Base-by-base conservation (phyloP, 2,797 vertebrate genomes). In the Halcyon smyrnensis region DNA sequence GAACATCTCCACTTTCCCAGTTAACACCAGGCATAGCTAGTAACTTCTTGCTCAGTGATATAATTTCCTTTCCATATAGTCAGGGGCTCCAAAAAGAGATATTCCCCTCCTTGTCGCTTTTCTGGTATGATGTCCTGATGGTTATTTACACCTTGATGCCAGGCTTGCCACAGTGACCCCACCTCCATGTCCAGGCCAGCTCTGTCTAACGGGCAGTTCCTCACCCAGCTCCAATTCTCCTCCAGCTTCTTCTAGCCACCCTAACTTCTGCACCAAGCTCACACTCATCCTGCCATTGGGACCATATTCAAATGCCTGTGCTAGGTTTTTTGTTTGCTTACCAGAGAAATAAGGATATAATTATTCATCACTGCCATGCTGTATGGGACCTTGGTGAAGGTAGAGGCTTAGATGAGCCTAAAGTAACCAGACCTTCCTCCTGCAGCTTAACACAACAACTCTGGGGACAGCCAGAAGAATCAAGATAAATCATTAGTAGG, bases 201-300 rank as follows among this genome's bases (percentile, higher is more conserved):
- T 65, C 34, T 73, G 10, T 6, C 21, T 65, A 41, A 75, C 4
- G 12, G 18, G 8, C 37, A 80, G 14, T 8, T 21, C 34, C 21
- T 83, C 63, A 73, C 27, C 25, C 24, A 92, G 13, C 11, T 17
- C 23, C 21, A 39, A 27, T 12, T 83, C 63, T 67, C 39, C 37
- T 41, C 11, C 41, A 13, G n/a, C 28, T 21, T 80, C 63, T 69
- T 80, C 37, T 63, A 87, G 24, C 5, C 25, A 6, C 15, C n/a
- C 19, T 57, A 15, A 73, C 13, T 62, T 41, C 59, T 65, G 32
- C 23, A 27, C 12, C 37, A 73, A n/a, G 3, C 34, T 93, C 59
- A 36, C 21, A 32, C 11, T 8, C 1, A 0, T 62, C 43, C 76
- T 62, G 12, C 36, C 10, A 0, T 12, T 79, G 63, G 27, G 34